A percentile compares a stretch with the other conserved stretches of the same genome.
phyloP scores from a whole-genome alignment of 2,888 invertebrate species.

The Philereme transversata region DNA sequence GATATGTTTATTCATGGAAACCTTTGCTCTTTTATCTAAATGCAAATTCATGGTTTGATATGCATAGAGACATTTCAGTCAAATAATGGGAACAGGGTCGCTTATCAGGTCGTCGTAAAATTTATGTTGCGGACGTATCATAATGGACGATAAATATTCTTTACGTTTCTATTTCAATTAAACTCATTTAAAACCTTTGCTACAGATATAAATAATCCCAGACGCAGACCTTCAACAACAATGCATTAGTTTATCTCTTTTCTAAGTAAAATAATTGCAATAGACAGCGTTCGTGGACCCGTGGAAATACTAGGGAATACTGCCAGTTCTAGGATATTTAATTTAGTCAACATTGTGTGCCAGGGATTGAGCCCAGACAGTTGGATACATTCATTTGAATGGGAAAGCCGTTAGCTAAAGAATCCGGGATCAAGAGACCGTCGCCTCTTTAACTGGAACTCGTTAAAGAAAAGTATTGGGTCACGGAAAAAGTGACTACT shows the following conservation, averaged over 20 bases:
- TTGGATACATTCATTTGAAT: conserved; percentile 47
- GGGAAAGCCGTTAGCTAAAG: conserved; percentile 38
- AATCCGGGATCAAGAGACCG: conserved; percentile 39
- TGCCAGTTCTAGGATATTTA: conserved; percentile 21
- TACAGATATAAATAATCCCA: conserved; percentile 15
- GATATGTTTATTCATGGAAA: conserved; percentile 30
- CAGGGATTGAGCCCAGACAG: conserved; percentile 34
- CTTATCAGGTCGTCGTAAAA: conserved; percentile 19
- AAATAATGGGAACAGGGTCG: conserved; percentile 19
- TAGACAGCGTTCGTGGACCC: conserved; percentile 10
- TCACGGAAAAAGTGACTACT: conserved; percentile 14
- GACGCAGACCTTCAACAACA: conserved; percentile 10
- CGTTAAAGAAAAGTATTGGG: conserved; percentile 30
- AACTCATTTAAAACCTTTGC: conserved; percentile 1
- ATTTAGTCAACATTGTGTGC: conserved; percentile 26
- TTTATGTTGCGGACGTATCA: conserved; percentile 12
- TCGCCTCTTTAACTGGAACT: conserved; percentile 40
- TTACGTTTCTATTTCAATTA: conserved; percentile 5
- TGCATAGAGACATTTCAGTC: conserved; percentile 34
- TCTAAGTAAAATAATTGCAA: conserved; percentile 21
- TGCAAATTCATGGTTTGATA: conserved; percentile 38
- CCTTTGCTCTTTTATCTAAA: conserved; percentile 37
- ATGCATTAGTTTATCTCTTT: conserved; percentile 16
- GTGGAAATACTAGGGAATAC: conserved; percentile 5
- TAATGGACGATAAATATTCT: conserved; percentile 2